Conservation (phyloP, 2,113 vertebrate genomes). For the Nannobrachium achirus region DNA sequence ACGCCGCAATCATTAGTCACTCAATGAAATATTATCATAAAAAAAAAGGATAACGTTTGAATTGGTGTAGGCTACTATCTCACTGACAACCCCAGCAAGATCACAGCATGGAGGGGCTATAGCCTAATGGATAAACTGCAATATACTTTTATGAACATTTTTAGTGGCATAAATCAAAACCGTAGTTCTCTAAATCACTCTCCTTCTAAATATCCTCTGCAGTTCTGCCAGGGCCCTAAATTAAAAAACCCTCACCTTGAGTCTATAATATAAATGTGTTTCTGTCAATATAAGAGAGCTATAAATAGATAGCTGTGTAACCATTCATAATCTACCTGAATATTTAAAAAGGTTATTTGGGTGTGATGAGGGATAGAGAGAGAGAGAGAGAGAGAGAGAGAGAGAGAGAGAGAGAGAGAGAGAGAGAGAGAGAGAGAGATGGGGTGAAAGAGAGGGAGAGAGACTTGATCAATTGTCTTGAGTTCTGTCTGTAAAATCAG, state of each 20-base stretch:
- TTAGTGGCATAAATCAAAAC: constrained; percentile 62
- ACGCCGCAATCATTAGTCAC: constrained; percentile 68
- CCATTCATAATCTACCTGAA: constrained; percentile 82
- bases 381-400: constrained; percentile 19
- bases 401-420: constrained; percentile 7
- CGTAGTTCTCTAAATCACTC: constrained; percentile 60
- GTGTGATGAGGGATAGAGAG: constrained; percentile 64
- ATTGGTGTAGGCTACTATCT: constrained; percentile 23
- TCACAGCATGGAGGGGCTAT: constrained; percentile 2
- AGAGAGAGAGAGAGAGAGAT: constrained; percentile 37
- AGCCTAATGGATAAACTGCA: constrained; percentile 12
- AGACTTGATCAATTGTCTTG: constrained; percentile 74
- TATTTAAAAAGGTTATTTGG: constrained; percentile 80
- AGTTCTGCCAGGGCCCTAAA: constrained; percentile 64
- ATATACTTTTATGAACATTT: constrained; percentile 45
- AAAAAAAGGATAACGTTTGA: constrained; percentile 10
- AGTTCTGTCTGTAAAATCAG: constrained; percentile 75
- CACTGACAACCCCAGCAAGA: constrained; percentile 7
- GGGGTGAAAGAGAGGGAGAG: constrained; percentile 32
- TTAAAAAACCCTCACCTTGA: constrained; percentile 78
- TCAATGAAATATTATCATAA: constrained; percentile 46
- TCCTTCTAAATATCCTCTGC: constrained; percentile 66
- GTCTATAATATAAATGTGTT: constrained; percentile 77
- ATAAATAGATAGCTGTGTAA: constrained; percentile 77
- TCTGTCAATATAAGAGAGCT: constrained; percentile 79